These are phyloP conservation scores for Diachasmimorpha longicaudata DNA, from an alignment of 1,140 invertebrate species.

Conservation along the genomic window DNA sequence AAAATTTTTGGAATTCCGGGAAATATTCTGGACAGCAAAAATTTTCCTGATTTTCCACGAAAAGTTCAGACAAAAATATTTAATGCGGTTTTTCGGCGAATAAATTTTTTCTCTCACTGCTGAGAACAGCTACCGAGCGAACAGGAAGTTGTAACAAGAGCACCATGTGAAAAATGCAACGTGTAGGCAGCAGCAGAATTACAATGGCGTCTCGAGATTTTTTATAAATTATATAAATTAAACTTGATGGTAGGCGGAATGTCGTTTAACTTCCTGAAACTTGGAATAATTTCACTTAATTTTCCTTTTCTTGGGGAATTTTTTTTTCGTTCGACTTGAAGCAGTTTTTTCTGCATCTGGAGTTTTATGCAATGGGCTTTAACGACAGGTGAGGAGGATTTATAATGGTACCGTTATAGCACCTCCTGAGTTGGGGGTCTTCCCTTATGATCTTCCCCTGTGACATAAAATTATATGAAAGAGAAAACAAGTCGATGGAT, in stretches of 20 bases:
- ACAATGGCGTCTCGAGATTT: background rate
- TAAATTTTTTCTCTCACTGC: background rate
- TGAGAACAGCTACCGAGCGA: background rate
- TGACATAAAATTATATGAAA: no score
- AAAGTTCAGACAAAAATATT: background rate
- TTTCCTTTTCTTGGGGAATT: background rate
- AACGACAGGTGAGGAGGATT: no score
- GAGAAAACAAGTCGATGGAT: no score
- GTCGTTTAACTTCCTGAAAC: background rate
- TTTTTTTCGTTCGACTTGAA: no score
- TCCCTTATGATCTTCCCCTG: no score
- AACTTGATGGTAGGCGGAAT: background rate
- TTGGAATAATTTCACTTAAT: background rate
- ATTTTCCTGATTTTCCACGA: background rate
- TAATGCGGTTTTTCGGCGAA: background rate
- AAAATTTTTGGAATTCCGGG: no score
- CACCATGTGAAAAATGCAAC: slow-evolving; percentile 3
- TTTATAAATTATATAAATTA: slow-evolving; percentile 3
- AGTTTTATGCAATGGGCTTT: no score
- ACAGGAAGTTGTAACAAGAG: slow-evolving; percentile 6
- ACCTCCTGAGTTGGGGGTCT: no score
- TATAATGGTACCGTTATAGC: no score
- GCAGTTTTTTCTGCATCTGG: no score
- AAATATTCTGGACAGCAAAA: no score
- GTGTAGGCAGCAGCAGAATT: background rate